Conservation (phyloP, 2,113 vertebrate species). For the Leptocoma aspasia region DNA sequence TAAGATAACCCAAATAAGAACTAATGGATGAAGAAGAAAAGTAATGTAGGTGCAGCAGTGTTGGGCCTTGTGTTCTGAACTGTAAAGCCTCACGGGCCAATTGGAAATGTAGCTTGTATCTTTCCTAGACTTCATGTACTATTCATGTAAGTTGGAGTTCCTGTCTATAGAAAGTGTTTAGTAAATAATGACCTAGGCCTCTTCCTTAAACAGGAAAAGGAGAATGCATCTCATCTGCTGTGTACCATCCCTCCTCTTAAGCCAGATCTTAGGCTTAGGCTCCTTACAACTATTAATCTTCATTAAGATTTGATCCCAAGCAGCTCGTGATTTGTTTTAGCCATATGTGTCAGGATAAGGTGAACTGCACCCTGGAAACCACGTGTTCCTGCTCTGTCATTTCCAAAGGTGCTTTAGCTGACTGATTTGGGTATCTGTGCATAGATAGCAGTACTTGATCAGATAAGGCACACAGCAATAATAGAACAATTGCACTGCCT, state of each 20-base stretch:
- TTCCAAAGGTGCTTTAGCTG: background rate
- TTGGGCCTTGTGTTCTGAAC: background rate
- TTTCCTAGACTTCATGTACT: background rate
- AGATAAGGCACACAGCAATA: background rate
- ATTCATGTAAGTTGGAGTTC: background rate
- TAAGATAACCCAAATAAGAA: background rate
- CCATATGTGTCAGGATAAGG: background rate
- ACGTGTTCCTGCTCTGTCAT: background rate
- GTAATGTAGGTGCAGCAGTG: background rate
- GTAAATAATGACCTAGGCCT: background rate
- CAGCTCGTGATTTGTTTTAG: background rate
- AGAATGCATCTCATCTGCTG: background rate
- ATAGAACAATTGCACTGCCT: background rate
- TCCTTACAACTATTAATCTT: background rate
- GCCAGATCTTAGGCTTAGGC: background rate
- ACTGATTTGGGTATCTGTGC: background rate
- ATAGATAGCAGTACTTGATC: background rate
- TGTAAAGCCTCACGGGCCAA: background rate
- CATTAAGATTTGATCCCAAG: background rate
- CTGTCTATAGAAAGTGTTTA: background rate
- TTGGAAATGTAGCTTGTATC: background rate
- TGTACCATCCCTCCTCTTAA: background rate
- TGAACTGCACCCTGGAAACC: background rate
- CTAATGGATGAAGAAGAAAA: background rate
- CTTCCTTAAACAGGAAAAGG: background rate